Percentiles rank a stretch among this genome's conserved stretches.
These are phyloP conservation scores for Nemapogon koenigi DNA, from an alignment of 2,888 invertebrate species.

Conservation along the genomic window DNA sequence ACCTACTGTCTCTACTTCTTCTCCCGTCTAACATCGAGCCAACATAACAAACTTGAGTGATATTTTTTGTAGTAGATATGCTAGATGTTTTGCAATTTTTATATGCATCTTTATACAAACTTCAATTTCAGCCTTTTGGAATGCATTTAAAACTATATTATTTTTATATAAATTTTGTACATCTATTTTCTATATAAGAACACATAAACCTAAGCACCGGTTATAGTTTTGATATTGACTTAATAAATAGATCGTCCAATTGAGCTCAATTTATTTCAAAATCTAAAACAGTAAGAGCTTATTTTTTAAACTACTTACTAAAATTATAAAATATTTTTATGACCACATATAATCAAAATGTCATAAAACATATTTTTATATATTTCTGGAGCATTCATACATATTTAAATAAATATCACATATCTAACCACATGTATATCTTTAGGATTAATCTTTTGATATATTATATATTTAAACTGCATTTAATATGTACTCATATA, in stretches of 20 bases:
- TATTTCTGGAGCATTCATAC: conserved; percentile 33
- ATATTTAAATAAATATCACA: conserved; percentile 40
- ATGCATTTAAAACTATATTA: conserved; percentile 31
- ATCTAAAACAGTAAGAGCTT: conserved; percentile 27
- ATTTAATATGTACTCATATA: no score
- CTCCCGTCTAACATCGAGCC: conserved; percentile 17
- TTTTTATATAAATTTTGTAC: conserved; percentile 56
- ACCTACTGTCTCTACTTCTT: conserved; percentile 16
- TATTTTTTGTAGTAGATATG: conserved; percentile 47
- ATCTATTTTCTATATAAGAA: conserved; percentile 50
- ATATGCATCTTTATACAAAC: conserved; percentile 5
- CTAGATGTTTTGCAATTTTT: conserved; percentile 26
- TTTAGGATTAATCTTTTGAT: conserved; percentile 59
- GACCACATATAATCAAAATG: conserved; percentile 26
- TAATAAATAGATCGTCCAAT: conserved; percentile 21
- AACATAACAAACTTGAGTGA: conserved; percentile 48
- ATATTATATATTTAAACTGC: conserved; percentile 18
- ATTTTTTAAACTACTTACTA: no score
- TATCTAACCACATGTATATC: conserved; percentile 51
- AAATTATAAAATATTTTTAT: conserved; percentile 34
- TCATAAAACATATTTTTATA: conserved; percentile 46
- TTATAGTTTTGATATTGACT: conserved; percentile 29
- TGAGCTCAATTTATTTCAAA: conserved; percentile 6
- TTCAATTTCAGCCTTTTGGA: conserved; percentile 4
- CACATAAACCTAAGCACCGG: conserved; percentile 32